Percentiles rank a stretch among this genome's conserved stretches.
Conservation (phyloP, 1,140 invertebrate species). For the Chionoecetes opilio region DNA sequence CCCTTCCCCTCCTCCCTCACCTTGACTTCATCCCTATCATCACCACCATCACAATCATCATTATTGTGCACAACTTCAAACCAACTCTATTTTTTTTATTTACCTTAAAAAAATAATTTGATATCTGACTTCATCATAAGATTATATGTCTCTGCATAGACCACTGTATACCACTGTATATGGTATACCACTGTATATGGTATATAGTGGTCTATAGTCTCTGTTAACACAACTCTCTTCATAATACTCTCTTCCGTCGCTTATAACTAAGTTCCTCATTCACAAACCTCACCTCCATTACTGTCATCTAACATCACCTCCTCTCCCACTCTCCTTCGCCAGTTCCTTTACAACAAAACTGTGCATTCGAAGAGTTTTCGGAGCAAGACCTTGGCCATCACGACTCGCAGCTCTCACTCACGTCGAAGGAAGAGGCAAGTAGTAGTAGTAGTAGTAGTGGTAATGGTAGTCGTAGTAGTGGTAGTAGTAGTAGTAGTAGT, state of each 20-base stretch:
- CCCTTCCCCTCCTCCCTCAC: neutral
- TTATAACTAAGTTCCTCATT: no score
- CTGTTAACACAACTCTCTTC: neutral
- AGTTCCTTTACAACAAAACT: slow-evolving; percentile 82
- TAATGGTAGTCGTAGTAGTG: neutral
- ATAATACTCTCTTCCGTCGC: neutral
- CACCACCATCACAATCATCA: no score
- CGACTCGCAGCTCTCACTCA: slow-evolving; percentile 82
- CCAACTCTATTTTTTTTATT: no score
- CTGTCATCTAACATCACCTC: no score
- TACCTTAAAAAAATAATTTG: no score
- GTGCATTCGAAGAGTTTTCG: slow-evolving; percentile 84
- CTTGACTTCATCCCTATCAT: no score
- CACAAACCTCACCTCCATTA: neutral
- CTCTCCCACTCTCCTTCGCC: neutral
- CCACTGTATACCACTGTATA: no score
- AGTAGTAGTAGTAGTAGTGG: neutral
- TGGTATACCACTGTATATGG: no score
- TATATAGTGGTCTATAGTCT: no score
- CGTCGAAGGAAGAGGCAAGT: slow-evolving; percentile 82
- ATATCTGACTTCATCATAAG: no score
- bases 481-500: neutral
- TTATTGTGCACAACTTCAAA: no score
- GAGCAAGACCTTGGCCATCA: slow-evolving; percentile 83
- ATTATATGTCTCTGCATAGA: no score